Conservation (phyloP, 2,888 invertebrate species). For the Lacanobia oleracea region DNA sequence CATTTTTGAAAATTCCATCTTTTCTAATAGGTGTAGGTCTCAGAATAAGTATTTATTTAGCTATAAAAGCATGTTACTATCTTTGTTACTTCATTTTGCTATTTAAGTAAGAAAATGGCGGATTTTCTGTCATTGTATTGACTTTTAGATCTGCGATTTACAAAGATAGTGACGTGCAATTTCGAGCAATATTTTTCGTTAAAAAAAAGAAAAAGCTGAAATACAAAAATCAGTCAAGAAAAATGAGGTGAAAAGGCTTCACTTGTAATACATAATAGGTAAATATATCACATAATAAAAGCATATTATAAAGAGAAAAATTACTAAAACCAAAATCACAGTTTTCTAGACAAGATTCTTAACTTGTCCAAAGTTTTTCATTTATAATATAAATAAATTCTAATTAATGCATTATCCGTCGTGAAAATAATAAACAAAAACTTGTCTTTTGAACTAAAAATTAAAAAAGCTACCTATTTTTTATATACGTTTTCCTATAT, state of each 20-base stretch:
- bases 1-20: constrained; percentile 58
- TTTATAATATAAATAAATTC: constrained; percentile 86
- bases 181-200: constrained; percentile 49
- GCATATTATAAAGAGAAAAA: constrained; percentile 81
- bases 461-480: constrained; percentile 81
- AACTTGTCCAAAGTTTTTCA: constrained; percentile 85
- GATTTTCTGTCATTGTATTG: constrained; percentile 14
- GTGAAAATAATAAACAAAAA: constrained; percentile 79
- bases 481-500: constrained; percentile 83
- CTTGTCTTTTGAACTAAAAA: constrained; percentile 87
- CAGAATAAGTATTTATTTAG: constrained; percentile 52
- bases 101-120: constrained; percentile 33
- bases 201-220: constrained; percentile 75
- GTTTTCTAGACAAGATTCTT: constrained; percentile 86
- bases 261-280: constrained; percentile 78
- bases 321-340: constrained; percentile 91
- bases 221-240: constrained; percentile 81
- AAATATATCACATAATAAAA: constrained; percentile 88
- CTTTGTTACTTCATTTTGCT: constrained; percentile 33
- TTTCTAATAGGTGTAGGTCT: constrained; percentile 63
- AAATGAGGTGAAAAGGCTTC: constrained; percentile 75
- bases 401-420: constrained; percentile 79
- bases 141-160: constrained; percentile 35
- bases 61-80: constrained; percentile 51
- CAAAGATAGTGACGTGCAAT: constrained; percentile 59